These are phyloP conservation scores for Falco biarmicus DNA, from an alignment of 2,797 vertebrate genomes.

Conservation along the genomic window DNA sequence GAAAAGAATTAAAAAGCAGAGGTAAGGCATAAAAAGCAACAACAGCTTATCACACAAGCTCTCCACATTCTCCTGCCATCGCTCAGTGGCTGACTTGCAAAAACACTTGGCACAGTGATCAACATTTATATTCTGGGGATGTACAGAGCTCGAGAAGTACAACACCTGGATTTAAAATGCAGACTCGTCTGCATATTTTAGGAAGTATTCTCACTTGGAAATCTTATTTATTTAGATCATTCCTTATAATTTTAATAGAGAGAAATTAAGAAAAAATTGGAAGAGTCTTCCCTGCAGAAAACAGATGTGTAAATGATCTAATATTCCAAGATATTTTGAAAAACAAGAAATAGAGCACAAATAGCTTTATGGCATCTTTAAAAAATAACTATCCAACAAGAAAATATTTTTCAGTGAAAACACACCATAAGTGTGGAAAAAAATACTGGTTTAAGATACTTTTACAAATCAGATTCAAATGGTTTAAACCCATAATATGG, in stretches of 20 bases:
- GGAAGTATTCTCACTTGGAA: not conserved
- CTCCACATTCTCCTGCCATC: not conserved
- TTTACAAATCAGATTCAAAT: not conserved
- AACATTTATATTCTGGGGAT: constrained; percentile 13
- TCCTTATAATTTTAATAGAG: constrained; percentile 2
- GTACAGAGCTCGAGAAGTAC: not conserved
- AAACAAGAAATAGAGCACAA: not conserved
- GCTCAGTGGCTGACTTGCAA: not conserved
- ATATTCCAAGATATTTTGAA: constrained; percentile 26
- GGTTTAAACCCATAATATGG: not conserved
- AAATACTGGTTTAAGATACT: not conserved
- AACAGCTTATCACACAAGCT: not conserved
- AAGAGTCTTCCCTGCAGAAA: constrained; percentile 3
- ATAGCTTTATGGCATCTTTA: not conserved
- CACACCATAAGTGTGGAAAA: not conserved
- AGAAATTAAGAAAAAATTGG: constrained; percentile 29
- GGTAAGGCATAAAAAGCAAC: not conserved
- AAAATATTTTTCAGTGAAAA: not conserved
- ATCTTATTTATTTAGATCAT: not conserved
- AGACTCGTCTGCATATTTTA: not conserved
- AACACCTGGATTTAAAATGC: constrained; percentile 26
- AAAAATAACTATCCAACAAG: not conserved
- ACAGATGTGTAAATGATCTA: constrained; percentile 27
- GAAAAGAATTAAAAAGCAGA: not conserved
- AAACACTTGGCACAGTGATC: not conserved